Conservation (phyloP, 2,797 vertebrate genomes). For the Tenualosa ilisha region DNA sequence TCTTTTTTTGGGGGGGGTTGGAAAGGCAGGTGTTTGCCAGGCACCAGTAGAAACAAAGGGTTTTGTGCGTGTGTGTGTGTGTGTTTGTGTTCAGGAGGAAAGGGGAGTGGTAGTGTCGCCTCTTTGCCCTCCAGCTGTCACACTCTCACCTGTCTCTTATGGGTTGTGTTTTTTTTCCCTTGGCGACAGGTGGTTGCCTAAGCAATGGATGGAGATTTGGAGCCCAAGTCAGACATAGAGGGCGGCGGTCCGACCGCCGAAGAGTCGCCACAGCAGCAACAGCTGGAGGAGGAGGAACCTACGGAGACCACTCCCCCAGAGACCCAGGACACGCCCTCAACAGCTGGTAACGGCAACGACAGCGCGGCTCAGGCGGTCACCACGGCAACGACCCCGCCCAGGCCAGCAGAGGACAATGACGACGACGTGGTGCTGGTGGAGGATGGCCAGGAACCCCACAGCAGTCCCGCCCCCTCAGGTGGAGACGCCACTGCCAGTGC, state of each 20-base stretch:
- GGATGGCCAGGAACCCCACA: slow-evolving; percentile 69
- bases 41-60: background rate
- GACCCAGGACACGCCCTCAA: slow-evolving; percentile 78
- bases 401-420: slow-evolving; percentile 80
- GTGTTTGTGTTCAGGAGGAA: slow-evolving; percentile 24
- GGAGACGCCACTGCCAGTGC: slow-evolving; percentile 50
- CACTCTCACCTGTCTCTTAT: slow-evolving; percentile 54
- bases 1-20: background rate
- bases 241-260: slow-evolving; percentile 52
- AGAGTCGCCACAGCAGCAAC: slow-evolving; percentile 66
- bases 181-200: slow-evolving; percentile 77
- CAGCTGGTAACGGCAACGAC: slow-evolving; percentile 62
- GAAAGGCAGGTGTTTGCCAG: slow-evolving; percentile 2
- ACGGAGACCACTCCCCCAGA: slow-evolving; percentile 85
- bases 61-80: slow-evolving; percentile 24
- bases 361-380: slow-evolving; percentile 74
- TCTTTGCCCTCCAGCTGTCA: slow-evolving; percentile 24
- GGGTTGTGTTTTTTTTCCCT: slow-evolving; percentile 51
- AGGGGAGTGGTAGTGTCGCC: background rate
- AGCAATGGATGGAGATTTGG: slow-evolving; percentile 87
- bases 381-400: slow-evolving; percentile 76
- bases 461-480: slow-evolving; percentile 48
- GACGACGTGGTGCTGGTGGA: slow-evolving; percentile 96
- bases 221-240: slow-evolving; percentile 72
- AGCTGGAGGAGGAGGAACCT: slow-evolving; percentile 76